Base-by-base conservation (phyloP, 2,888 invertebrate genomes). In the Danaus chrysippus region DNA sequence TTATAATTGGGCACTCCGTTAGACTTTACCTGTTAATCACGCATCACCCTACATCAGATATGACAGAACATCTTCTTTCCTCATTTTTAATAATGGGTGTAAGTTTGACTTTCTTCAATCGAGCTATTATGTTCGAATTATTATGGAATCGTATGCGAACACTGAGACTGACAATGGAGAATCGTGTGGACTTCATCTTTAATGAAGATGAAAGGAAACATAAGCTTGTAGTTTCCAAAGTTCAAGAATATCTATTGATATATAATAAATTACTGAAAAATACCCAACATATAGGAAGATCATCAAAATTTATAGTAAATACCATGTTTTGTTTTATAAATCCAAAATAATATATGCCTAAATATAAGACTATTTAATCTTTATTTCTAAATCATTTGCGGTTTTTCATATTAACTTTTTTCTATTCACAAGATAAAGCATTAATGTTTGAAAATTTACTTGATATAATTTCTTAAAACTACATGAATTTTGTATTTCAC, bases 111-210 rank as follows among this genome's bases (percentile, higher is more conserved):
- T 44, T 54, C 9, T 53, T 54, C 46, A 58, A 57, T 10, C 46
- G 58, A 13, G 54, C 58, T 13, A 62, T 62, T 15, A 49, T 58
- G n/a, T 62, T 58, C 13, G 62, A 62, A 19, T 11, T 62, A 13
- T 41, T 62, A 9, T 62, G 54, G 57, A 42, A 42, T 46, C 58
- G 57, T 11, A 62, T 62, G 58, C 58, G 54, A 19, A 8, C 54
- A 15, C 42, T 62, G 5, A 34, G 62, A 42, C 34, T 41, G 17
- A 54, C 46, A 42, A 42, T 62, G 11, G 58, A 58, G 41, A 54
- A 46, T 17, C 10, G 6, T 19, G 19, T 52, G 12, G 15, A 52
- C 15, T 52, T 52, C 9, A 12, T 1, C 11, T 43, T 11, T 43
- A 3, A 10, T n/a, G 12, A 12, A n/a, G 43, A n/a, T 12, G n/a